Conservation (phyloP, 1,140 invertebrate genomes). For the Ditylenchus dipsaci region DNA sequence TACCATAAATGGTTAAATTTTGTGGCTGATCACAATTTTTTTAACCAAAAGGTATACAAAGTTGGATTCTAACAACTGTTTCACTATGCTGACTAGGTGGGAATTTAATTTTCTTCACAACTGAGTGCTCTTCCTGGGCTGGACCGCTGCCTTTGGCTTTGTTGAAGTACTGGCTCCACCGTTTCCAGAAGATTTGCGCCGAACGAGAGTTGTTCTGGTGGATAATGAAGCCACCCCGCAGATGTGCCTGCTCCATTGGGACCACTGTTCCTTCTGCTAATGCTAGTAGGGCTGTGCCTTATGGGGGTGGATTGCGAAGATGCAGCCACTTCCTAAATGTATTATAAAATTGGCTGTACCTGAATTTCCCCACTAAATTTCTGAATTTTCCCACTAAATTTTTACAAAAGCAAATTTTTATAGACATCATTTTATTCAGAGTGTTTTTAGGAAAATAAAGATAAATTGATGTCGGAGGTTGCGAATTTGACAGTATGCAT, state of each 20-base stretch:
- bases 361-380: too few species aligned
- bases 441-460: too few species aligned
- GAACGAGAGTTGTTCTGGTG: constrained; percentile 13
- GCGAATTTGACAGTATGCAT: neutral
- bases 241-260: constrained; percentile 8
- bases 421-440: too few species aligned
- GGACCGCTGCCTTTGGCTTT: constrained; percentile 12
- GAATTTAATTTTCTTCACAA: constrained; percentile 12
- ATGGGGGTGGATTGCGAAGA: constrained; percentile 39
- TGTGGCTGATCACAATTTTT: too few species aligned
- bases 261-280: constrained; percentile 6
- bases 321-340: constrained; percentile 18
- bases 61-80: too few species aligned
- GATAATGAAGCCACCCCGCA: constrained; percentile 1
- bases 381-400: too few species aligned
- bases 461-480: too few species aligned
- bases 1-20: too few species aligned
- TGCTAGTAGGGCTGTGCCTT: constrained; percentile 16
- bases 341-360: neutral
- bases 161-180: neutral
- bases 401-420: too few species aligned
- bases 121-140: constrained; percentile 17
- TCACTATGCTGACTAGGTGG: too few species aligned
- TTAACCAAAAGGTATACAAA: too few species aligned
- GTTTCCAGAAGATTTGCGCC: constrained; percentile 16